Percentiles rank a stretch among this genome's conserved stretches.
These are phyloP conservation scores for Dasyurus viverrinus DNA, from an alignment of 2,113 vertebrate species.

Conservation along the genomic window DNA sequence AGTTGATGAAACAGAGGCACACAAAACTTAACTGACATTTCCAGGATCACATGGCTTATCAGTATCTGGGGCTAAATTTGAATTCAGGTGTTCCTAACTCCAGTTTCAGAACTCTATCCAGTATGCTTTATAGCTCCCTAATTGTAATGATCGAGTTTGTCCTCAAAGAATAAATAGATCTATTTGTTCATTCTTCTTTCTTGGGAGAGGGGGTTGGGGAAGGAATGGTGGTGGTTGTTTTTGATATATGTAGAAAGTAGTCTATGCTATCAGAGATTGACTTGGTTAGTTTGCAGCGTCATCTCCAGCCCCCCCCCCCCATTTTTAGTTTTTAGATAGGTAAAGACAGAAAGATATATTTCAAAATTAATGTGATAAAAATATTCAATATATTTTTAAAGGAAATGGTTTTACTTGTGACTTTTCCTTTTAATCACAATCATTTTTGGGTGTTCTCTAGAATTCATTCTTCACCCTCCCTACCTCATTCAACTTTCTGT, in stretches of 20 bases:
- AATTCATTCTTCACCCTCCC: background rate
- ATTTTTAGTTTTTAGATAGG: background rate
- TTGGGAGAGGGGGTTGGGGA: background rate
- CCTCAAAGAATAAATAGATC: background rate
- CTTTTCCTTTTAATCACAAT: background rate
- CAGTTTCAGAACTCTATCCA: background rate
- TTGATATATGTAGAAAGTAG: background rate
- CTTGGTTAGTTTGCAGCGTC: background rate
- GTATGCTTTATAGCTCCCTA: background rate
- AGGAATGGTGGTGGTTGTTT: background rate
- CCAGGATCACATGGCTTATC: background rate
- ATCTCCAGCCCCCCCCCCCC: accelerated
- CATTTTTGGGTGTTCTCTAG: background rate
- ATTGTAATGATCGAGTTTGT: background rate
- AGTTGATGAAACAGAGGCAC: background rate
- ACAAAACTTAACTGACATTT: background rate
- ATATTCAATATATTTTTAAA: background rate
- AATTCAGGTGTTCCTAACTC: background rate
- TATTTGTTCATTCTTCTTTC: background rate
- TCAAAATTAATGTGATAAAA: background rate
- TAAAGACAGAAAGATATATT: background rate
- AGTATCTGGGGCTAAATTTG: background rate
- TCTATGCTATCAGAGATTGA: background rate
- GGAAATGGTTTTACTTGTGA: background rate
- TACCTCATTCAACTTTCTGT: background rate